These are phyloP conservation scores for Linepithema humile DNA, from an alignment of 1,140 invertebrate species.

Conservation along the genomic window DNA sequence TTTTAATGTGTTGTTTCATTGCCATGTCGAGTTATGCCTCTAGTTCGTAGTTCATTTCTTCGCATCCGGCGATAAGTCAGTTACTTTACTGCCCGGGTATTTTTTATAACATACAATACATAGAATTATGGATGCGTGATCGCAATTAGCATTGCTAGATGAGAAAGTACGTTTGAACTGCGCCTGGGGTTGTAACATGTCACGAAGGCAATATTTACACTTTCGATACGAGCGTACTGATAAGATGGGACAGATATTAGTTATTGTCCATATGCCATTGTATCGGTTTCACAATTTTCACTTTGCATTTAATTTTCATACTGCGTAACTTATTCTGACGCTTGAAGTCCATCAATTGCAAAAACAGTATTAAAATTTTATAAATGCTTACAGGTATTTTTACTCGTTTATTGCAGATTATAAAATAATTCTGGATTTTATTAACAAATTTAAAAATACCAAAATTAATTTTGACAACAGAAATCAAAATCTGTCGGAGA, in stretches of 20 bases:
- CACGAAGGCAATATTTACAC: slow-evolving; percentile 61
- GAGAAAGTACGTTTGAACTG: slow-evolving; percentile 29
- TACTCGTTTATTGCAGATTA: neutral
- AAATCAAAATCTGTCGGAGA: neutral
- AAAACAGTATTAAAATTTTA: no score
- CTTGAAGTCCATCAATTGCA: neutral
- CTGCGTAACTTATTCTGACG: neutral
- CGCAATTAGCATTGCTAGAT: slow-evolving; percentile 42
- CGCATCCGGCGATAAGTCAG: slow-evolving; percentile 34
- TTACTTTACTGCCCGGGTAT: slow-evolving; percentile 3
- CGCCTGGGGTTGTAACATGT: neutral
- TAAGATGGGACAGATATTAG: slow-evolving; percentile 30
- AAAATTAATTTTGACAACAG: neutral
- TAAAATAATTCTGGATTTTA: neutral
- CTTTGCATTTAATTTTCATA: slow-evolving; percentile 1
- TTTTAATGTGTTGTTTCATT: neutral
- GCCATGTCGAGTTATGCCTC: neutral
- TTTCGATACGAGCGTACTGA: slow-evolving; percentile 34
- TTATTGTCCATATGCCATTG: neutral
- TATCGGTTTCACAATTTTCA: slow-evolving; percentile 17
- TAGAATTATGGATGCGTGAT: slow-evolving; percentile 47
- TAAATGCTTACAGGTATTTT: neutral
- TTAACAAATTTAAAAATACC: neutral
- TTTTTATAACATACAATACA: slow-evolving; percentile 44
- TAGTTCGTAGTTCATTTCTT: slow-evolving; percentile 1